Conservation (phyloP, 2,797 vertebrate genomes). For the Gorsachius magnificus region DNA sequence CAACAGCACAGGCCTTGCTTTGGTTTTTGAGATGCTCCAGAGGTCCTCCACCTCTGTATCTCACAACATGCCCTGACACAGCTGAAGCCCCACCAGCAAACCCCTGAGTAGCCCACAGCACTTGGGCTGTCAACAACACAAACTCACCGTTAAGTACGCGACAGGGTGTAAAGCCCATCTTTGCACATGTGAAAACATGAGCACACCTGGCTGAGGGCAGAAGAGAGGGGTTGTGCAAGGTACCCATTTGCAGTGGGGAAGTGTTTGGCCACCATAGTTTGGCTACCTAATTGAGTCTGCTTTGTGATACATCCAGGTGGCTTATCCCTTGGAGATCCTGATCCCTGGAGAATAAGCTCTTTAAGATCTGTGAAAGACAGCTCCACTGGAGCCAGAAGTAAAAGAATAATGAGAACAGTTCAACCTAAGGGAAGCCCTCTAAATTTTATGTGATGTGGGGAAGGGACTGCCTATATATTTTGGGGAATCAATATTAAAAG, state of each 20-base stretch:
- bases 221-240: background rate
- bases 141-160: background rate
- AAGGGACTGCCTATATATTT: background rate
- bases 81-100: background rate
- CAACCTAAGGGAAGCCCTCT: background rate
- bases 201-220: background rate
- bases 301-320: background rate
- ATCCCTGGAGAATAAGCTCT: background rate
- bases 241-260: background rate
- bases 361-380: background rate
- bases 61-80: background rate
- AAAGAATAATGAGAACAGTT: background rate
- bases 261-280: accelerated
- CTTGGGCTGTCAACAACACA: background rate
- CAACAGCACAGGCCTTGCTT: background rate
- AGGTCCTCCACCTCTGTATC: background rate
- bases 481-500: background rate
- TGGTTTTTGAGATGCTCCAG: background rate
- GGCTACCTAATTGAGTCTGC: background rate
- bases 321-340: background rate
- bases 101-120: background rate
- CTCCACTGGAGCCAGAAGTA: background rate
- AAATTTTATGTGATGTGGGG: background rate
- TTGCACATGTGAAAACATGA: background rate
- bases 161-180: background rate